These are phyloP conservation scores for Spodoptera litura DNA, from an alignment of 1,140 invertebrate genomes.

Conservation along the genomic window DNA sequence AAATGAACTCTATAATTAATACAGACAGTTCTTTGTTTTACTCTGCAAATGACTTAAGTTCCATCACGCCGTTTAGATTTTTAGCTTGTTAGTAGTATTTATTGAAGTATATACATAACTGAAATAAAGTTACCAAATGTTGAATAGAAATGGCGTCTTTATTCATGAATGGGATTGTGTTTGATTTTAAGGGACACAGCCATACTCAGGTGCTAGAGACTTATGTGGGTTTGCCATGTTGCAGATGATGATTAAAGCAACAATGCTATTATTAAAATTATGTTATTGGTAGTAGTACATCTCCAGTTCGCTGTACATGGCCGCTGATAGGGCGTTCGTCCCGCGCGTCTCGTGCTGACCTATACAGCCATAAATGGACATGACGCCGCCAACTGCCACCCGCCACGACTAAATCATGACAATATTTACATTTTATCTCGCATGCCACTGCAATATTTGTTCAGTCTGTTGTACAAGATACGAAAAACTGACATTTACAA, in stretches of 20 bases:
- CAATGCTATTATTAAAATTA: conserved; percentile 52
- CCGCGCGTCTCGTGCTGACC: conserved; percentile 59
- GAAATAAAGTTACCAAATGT: background rate
- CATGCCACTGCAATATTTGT: conserved; percentile 50
- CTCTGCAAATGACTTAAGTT: conserved; percentile 51
- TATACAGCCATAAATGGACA: conserved; percentile 73
- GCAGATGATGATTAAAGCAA: background rate
- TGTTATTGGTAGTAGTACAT: conserved; percentile 53
- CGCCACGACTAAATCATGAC: conserved; percentile 68
- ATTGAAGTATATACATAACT: background rate
- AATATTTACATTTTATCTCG: conserved; percentile 55
- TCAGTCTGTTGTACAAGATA: conserved; percentile 9
- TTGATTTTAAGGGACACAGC: background rate
- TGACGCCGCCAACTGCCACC: conserved; percentile 64
- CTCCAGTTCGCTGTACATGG: conserved; percentile 64
- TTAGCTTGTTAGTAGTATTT: background rate
- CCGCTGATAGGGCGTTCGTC: conserved; percentile 52
- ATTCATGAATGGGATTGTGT: background rate
- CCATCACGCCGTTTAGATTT: conserved; percentile 53
- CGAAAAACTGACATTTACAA: conserved; percentile 23
- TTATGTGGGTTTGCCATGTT: background rate
- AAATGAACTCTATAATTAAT: conserved; percentile 52
- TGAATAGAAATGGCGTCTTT: background rate
- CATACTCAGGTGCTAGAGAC: background rate
- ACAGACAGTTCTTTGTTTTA: conserved; percentile 51